phyloP scores from a whole-genome alignment of 2,888 invertebrate species.

The Leptodirus hochenwartii region DNA sequence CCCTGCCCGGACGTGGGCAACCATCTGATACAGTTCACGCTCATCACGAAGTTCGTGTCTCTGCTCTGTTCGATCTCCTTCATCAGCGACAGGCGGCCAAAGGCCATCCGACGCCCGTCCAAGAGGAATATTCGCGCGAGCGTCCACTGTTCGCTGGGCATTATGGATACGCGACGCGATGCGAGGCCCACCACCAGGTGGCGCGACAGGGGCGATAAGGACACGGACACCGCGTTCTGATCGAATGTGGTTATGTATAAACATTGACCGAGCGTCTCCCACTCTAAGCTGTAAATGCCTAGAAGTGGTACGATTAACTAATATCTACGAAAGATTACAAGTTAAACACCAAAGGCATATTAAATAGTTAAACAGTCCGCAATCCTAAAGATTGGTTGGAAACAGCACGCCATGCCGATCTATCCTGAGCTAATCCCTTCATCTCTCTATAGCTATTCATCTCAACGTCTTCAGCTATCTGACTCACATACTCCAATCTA shows the following conservation, averaged over 20 bases:
- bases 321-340: constrained; percentile 2
- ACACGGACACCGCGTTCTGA: constrained; percentile 68
- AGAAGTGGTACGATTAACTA: constrained; percentile 14
- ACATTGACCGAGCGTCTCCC: constrained; percentile 56
- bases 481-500: too few relatives aligned
- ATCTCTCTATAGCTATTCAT: too few relatives aligned
- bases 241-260: constrained; percentile 60
- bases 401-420: too few relatives aligned
- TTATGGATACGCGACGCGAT: constrained; percentile 38
- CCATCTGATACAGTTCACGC: constrained; percentile 73
- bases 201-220: constrained; percentile 63
- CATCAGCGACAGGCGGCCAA: constrained; percentile 30
- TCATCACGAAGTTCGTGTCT: constrained; percentile 45
- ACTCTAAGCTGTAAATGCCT: constrained; percentile 66
- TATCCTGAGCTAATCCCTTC: too few relatives aligned
- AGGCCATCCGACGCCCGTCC: constrained; percentile 20
- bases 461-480: too few relatives aligned
- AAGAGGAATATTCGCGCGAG: constrained; percentile 29
- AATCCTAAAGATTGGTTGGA: too few relatives aligned
- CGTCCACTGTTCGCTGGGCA: constrained; percentile 32
- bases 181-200: constrained; percentile 69
- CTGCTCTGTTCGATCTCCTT: constrained; percentile 47
- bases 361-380: too few relatives aligned
- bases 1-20: constrained; percentile 69
- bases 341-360: too few relatives aligned